phyloP scores from a whole-genome alignment of 2,797 vertebrate genomes.

The Leucoraja ocellata region DNA sequence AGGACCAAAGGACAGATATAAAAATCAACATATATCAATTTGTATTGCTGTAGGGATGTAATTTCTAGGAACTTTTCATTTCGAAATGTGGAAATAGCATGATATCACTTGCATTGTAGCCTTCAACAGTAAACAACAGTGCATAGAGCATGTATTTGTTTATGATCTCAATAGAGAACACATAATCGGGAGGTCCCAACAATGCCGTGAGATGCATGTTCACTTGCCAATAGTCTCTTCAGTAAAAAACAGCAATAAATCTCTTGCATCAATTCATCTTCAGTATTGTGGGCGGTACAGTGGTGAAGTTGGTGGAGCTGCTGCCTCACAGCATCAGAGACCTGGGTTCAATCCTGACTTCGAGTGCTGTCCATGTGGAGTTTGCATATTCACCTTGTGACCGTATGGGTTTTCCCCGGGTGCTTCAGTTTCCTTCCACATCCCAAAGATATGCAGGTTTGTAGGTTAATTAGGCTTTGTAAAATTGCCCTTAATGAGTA shows the following conservation, averaged over 20 bases:
- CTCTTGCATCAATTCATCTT: background rate
- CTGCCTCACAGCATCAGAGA: too few relatives aligned
- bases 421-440: too few relatives aligned
- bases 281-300: too few relatives aligned
- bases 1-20: background rate
- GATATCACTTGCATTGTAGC: background rate
- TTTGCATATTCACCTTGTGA: too few relatives aligned
- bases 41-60: background rate
- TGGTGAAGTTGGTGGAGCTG: too few relatives aligned
- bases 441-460: too few relatives aligned
- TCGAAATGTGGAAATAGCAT: background rate
- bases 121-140: background rate
- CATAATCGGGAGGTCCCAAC: background rate
- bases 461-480: too few relatives aligned
- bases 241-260: background rate
- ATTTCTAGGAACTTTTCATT: conserved; percentile 19
- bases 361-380: too few relatives aligned
- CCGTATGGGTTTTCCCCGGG: too few relatives aligned
- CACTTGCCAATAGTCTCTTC: background rate
- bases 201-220: background rate
- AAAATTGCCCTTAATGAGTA: too few relatives aligned
- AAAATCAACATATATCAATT: background rate
- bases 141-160: conserved; percentile 18
- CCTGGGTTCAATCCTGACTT: too few relatives aligned
- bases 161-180: background rate